Evolutionary conservation across 2,797 vertebrate species (phyloP), one percentile per base, ranked within the genome.

Genomic region (Fundulus diaphanus): DNA sequence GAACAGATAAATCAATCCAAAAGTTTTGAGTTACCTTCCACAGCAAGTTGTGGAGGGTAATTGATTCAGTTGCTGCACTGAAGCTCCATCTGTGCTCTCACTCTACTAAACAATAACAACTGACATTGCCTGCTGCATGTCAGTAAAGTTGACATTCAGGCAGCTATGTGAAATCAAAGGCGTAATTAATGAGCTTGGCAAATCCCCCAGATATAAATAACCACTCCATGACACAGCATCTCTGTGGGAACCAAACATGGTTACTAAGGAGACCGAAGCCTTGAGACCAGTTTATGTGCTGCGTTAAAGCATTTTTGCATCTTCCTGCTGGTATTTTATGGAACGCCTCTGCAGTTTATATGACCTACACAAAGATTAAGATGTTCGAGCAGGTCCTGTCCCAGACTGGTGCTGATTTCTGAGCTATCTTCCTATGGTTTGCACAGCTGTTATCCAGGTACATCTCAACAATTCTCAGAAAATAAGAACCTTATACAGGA

Each of bases 21-120:
- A 20, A 11, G 82, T 86, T 90, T 80, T 85, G 75, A 78, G 86
- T 88, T 88, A 86, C 87, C 82, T 87, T 89, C 81, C 85, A 80
- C 85, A 68, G 70, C 22, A 42, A 52, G 80, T 87, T 80, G 68
- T 65, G 51, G 78, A 84, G 74, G 80, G 82, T 90, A 89, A 92
- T 93, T 88, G 83, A 88, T 89, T 78, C 79, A 81, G 90, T 76
- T 52, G 15, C 76, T 52, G 80, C 82, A 86, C 78, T 76, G 74
- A 78, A 74, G 76, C 78, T 68, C 73, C 42, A 74, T 86, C 72
- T 85, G 85, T 73, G 37, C 67, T 85, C 84, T 83, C 76, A 67
- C 74, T 87, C 73, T 72, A 73, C 80, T 65, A 70, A 72, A 84
- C 79, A 87, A 75, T 70, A 79, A 83, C 18, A 54, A 78, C 70